Evolutionary conservation across 2,888 invertebrate genomes (phyloP).

Genomic region (Cantharis nigra): DNA sequence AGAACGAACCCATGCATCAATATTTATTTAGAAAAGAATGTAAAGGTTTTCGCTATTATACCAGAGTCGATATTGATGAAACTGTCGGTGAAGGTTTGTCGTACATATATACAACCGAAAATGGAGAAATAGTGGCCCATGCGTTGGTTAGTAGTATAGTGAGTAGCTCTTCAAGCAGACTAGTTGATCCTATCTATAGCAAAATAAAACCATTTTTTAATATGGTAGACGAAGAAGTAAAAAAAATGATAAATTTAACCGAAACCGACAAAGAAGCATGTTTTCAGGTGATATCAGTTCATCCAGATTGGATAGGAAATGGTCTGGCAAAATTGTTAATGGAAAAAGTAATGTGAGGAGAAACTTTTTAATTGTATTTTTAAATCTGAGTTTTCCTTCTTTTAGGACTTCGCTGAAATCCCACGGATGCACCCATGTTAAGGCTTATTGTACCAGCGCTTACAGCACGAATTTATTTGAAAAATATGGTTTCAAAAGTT

Average conservation of each 20-base stretch:
- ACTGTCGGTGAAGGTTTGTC: constrained; percentile 64
- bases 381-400: neutral
- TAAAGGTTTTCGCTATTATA: constrained; percentile 63
- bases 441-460: constrained; percentile 75
- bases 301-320: constrained; percentile 65
- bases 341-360: constrained; percentile 40
- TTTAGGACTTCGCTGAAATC: constrained; percentile 62
- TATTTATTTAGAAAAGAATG: constrained; percentile 65
- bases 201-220: neutral
- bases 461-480: constrained; percentile 76
- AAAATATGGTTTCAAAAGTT: constrained; percentile 70
- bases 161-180: neutral
- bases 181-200: neutral
- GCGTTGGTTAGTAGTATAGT: constrained; percentile 41
- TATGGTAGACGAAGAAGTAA: constrained; percentile 59
- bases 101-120: constrained; percentile 63
- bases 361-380: neutral
- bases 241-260: constrained; percentile 63
- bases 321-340: constrained; percentile 67
- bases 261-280: constrained; percentile 61
- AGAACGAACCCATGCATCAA: constrained; percentile 72
- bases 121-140: constrained; percentile 60
- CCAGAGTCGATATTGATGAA: constrained; percentile 65
- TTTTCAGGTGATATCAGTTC: constrained; percentile 69
- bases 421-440: constrained; percentile 62